Conservation (phyloP, 2,797 vertebrate species). For the Lates japonicus region DNA sequence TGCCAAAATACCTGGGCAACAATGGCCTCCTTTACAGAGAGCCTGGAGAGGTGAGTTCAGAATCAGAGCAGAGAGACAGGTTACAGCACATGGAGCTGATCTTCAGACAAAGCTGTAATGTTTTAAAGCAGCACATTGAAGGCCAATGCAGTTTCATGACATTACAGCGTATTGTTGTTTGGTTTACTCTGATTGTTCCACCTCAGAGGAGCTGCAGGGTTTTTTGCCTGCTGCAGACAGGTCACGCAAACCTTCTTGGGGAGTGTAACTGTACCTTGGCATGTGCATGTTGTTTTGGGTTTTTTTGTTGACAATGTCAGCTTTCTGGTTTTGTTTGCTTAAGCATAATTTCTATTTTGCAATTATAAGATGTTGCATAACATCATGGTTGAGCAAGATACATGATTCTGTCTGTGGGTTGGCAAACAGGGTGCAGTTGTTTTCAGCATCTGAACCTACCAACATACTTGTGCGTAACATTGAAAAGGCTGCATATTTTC, state of each 20-base stretch:
- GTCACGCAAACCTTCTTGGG: neutral
- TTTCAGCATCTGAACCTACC: neutral
- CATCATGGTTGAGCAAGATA: neutral
- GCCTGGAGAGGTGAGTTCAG: neutral
- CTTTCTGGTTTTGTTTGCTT: neutral
- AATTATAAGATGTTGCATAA: neutral
- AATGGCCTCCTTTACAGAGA: constrained; percentile 54
- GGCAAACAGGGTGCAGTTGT: neutral
- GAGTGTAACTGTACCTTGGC: neutral
- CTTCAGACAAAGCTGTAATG: constrained; percentile 18
- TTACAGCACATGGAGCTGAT: constrained; percentile 14
- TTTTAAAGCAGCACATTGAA: neutral
- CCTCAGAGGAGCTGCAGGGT: neutral
- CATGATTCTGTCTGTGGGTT: neutral
- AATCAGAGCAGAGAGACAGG: constrained; percentile 20
- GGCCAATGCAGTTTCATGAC: neutral
- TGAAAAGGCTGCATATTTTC: neutral
- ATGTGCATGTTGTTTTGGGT: neutral
- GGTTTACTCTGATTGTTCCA: neutral
- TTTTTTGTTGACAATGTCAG: neutral
- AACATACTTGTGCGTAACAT: neutral
- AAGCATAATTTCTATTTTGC: neutral
- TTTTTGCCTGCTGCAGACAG: neutral
- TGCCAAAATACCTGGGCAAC: constrained; percentile 67
- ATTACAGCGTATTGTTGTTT: neutral